Conservation (phyloP, 2,113 vertebrate species). For the Halcyon malimbica region DNA sequence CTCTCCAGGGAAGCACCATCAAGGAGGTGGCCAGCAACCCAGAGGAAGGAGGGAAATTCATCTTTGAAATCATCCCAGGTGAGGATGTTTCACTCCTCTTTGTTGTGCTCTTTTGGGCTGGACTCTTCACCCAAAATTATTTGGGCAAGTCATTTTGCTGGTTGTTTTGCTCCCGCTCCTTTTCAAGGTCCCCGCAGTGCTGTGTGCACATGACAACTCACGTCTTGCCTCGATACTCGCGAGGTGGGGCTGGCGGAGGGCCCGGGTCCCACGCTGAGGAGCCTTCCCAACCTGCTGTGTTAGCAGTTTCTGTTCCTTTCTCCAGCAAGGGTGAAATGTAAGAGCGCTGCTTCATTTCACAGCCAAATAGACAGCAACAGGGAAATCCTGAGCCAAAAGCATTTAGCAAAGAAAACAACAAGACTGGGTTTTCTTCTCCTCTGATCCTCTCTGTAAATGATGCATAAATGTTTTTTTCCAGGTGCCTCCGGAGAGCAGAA, state of each 20-base stretch:
- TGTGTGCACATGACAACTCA: fast-evolving
- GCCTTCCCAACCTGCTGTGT: neutral
- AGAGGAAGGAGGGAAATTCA: constrained; percentile 89
- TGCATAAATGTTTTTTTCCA: constrained; percentile 29
- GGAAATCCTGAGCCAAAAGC: neutral
- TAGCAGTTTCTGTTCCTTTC: constrained; percentile 16
- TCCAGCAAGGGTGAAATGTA: neutral
- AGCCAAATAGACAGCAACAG: fast-evolving
- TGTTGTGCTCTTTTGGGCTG: fast-evolving
- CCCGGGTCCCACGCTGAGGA: neutral
- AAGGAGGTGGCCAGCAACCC: constrained; percentile 82
- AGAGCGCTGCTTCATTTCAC: neutral
- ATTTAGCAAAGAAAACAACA: neutral
- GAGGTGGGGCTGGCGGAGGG: neutral
- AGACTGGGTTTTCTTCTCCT: neutral
- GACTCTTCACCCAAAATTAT: neutral
- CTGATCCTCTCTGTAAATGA: neutral
- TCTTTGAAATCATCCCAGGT: constrained; percentile 95
- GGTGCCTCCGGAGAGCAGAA: constrained; percentile 79
- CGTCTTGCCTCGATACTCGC: fast-evolving
- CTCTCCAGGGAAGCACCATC: constrained; percentile 84
- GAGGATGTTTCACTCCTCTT: constrained; percentile 8
- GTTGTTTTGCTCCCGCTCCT: neutral
- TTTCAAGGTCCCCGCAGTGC: fast-evolving
- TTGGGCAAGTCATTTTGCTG: fast-evolving